These are phyloP conservation scores for Merodon equestris DNA, from an alignment of 2,888 invertebrate genomes.

Conservation along the genomic window DNA sequence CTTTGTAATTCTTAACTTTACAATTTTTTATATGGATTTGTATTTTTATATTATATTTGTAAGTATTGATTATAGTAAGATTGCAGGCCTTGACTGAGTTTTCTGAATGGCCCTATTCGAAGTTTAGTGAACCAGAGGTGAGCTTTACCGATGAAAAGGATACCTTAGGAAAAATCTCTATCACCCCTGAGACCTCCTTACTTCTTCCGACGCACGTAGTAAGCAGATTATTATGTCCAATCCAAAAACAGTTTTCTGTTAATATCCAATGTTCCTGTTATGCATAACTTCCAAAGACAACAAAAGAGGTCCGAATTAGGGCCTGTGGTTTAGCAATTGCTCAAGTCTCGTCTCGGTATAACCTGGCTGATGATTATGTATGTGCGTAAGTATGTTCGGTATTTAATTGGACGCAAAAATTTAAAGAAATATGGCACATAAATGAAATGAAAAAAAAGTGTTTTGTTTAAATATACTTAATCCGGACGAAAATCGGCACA, in stretches of 20 bases:
- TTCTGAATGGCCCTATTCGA: constrained; percentile 81
- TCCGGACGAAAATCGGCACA: too few species aligned
- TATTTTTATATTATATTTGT: too few species aligned
- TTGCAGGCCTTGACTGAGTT: constrained; percentile 85
- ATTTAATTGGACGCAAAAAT: too few species aligned
- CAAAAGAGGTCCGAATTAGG: constrained; percentile 84
- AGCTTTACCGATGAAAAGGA: constrained; percentile 71
- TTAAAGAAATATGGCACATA: too few species aligned
- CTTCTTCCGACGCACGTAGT: constrained; percentile 90
- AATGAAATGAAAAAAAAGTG: too few species aligned
- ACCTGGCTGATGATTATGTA: constrained; percentile 87
- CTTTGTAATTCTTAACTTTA: too few species aligned
- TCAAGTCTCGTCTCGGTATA: constrained; percentile 89
- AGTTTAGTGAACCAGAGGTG: constrained; percentile 72
- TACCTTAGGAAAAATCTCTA: constrained; percentile 74
- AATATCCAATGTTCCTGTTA: background rate
- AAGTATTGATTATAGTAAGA: too few species aligned
- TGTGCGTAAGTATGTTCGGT: constrained; percentile 12
- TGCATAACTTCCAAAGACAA: constrained; percentile 74
- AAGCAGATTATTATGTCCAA: constrained; percentile 70
- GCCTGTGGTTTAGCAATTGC: constrained; percentile 89
- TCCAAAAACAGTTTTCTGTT: background rate
- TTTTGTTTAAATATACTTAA: too few species aligned
- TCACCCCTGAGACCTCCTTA: constrained; percentile 88
- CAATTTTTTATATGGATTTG: too few species aligned